A percentile compares a stretch with the other conserved stretches of the same genome.
Evolutionary conservation across 2,113 vertebrate species (phyloP).

Genomic region (Oncorhynchus keta): DNA sequence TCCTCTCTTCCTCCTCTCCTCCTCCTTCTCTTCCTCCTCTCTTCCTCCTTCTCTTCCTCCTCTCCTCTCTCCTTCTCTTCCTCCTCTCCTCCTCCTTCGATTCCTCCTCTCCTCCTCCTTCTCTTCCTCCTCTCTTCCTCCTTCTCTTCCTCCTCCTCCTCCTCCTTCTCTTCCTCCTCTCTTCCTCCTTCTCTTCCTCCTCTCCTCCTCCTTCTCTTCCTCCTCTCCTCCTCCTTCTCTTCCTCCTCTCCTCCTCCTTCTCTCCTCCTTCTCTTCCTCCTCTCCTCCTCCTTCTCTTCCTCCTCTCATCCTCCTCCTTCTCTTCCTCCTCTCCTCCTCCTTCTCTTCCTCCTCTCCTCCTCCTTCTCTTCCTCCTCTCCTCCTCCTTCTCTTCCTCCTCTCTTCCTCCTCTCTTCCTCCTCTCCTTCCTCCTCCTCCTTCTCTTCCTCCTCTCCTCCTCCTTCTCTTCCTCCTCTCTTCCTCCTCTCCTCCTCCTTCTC

Average conservation of each 20-base stretch:
- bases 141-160: not conserved
- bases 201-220: not conserved
- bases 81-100: not conserved
- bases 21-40: not conserved
- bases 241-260: too few relatives aligned
- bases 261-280: not conserved
- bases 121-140: constrained; percentile 4
- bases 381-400: not conserved
- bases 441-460: not conserved
- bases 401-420: not conserved
- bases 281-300: not conserved
- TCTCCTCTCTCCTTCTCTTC: not conserved
- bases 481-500: not conserved
- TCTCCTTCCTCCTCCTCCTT: not conserved
- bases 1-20: not conserved
- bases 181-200: not conserved
- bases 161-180: not conserved
- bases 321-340: not conserved
- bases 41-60: not conserved
- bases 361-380: not conserved
- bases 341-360: not conserved
- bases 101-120: too few relatives aligned
- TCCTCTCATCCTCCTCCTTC: not conserved
- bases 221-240: not conserved
- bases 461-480: not conserved